Conservation (phyloP, 1,140 invertebrate genomes). For the Tetragonula clypearis region DNA sequence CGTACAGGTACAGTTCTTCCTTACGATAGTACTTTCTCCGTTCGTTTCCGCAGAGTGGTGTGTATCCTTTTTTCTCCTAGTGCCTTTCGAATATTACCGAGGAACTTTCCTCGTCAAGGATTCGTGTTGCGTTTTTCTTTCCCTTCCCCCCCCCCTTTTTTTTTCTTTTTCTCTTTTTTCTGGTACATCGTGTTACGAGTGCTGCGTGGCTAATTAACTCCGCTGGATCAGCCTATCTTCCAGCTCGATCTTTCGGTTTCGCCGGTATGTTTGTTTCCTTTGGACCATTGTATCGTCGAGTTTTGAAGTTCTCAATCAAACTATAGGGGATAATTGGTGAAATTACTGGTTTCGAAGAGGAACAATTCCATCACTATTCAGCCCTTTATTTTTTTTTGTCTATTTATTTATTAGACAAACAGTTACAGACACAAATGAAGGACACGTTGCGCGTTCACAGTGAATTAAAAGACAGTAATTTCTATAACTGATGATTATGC, state of each 20-base stretch:
- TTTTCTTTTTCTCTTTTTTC: constrained; percentile 13
- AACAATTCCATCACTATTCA: too few relatives aligned
- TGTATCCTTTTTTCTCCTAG: constrained; percentile 53
- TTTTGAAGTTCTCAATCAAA: neutral
- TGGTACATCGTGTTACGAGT: neutral
- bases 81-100: constrained; percentile 64
- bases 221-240: neutral
- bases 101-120: constrained; percentile 40
- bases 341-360: too few relatives aligned
- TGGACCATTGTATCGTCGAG: neutral
- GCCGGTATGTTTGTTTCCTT: neutral
- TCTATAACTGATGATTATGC: too few relatives aligned
- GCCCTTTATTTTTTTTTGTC: too few relatives aligned
- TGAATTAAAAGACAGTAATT: too few relatives aligned
- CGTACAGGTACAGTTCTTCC: constrained; percentile 28
- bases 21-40: constrained; percentile 58
- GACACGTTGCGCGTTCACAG: too few relatives aligned
- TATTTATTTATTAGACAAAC: too few relatives aligned
- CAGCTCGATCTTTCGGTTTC: neutral
- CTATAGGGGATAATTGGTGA: neutral
- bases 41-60: constrained; percentile 43
- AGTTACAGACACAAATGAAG: too few relatives aligned
- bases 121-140: neutral
- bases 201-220: constrained; percentile 7
- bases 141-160: too few relatives aligned